Conservation (phyloP, 1,140 invertebrate species). For the Hyposmocoma kahamanoa region DNA sequence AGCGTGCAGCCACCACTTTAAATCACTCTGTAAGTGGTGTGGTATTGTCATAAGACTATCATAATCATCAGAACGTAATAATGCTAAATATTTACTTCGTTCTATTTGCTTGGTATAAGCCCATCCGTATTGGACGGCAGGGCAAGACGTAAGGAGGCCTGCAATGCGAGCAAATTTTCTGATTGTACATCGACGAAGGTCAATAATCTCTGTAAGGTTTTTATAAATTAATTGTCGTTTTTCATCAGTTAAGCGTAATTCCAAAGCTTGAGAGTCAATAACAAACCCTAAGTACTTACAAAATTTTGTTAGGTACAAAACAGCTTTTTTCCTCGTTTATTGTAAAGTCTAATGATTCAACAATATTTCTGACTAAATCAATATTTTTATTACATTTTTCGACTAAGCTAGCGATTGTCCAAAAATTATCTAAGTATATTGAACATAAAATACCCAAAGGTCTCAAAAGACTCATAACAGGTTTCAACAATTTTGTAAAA, state of each 20-base stretch:
- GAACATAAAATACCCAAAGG: background rate
- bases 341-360: background rate
- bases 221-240: background rate
- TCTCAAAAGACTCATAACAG: background rate
- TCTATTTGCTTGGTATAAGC: background rate
- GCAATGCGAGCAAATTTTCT: background rate
- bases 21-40: background rate
- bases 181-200: background rate
- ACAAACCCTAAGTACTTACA: background rate
- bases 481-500: background rate
- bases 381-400: background rate
- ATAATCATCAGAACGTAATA: background rate
- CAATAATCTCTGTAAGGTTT: background rate
- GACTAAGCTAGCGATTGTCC: background rate
- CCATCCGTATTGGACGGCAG: background rate
- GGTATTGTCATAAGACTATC: background rate
- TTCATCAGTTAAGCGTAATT: background rate
- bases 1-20: constrained; percentile 6
- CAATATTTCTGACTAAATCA: background rate
- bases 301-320: background rate
- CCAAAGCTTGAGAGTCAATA: background rate
- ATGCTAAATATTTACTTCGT: background rate
- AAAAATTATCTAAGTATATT: background rate
- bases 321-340: background rate
- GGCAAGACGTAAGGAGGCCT: background rate